Percentiles rank a stretch among this genome's conserved stretches.
These are phyloP conservation scores for Hemicrepidius hirtus DNA, from an alignment of 2,888 invertebrate genomes.

Conservation along the genomic window DNA sequence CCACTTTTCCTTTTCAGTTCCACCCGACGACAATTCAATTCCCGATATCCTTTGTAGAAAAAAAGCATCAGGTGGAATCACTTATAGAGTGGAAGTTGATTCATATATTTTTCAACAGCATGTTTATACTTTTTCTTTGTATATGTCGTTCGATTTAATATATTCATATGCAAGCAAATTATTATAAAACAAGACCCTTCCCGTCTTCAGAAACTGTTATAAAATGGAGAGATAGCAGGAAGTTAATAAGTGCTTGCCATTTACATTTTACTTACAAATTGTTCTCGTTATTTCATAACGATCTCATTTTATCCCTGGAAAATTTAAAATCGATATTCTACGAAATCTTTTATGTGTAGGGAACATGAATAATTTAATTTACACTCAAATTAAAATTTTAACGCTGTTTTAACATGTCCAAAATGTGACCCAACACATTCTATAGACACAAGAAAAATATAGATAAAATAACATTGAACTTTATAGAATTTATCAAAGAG, in stretches of 20 bases:
- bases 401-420: background rate
- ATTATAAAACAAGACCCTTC: background rate
- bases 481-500: background rate
- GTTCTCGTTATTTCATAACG: constrained; percentile 36
- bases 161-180: background rate
- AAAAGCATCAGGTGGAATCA: background rate
- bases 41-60: background rate
- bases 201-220: constrained; percentile 7
- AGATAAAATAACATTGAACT: background rate
- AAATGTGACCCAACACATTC: too few species aligned
- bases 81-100: background rate
- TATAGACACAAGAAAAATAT: background rate
- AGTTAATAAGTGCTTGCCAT: constrained; percentile 38
- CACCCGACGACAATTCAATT: constrained; percentile 2
- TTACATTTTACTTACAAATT: constrained; percentile 41
- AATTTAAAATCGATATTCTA: constrained; percentile 27
- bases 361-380: background rate
- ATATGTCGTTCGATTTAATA: background rate
- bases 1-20: background rate
- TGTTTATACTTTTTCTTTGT: background rate
- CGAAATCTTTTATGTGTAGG: background rate
- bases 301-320: constrained; percentile 36
- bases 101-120: background rate
- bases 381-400: constrained; percentile 13
- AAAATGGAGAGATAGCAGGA: constrained; percentile 31